Evolutionary conservation across 2,888 invertebrate genomes (phyloP), one percentile per base, ranked within the genome.

Genomic region (Agrochola litura): DNA sequence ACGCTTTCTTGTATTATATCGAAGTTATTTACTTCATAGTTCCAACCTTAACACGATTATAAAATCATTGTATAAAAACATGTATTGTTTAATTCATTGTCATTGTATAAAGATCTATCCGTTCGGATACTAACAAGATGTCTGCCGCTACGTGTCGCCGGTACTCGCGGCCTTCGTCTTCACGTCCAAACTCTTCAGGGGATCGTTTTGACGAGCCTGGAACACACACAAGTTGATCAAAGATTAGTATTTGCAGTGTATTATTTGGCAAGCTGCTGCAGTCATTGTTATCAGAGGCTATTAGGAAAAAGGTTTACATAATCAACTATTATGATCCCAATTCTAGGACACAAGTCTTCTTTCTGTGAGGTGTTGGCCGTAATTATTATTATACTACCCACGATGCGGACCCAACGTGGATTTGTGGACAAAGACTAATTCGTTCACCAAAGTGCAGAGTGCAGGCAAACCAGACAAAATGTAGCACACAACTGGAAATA

Each of bases 121-220:
- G 52, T 86, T 76, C 82, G 76, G 83, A 92, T 94, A 95, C 95
- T 95, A 94, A 95, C 95, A 93, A 87, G 76, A 56, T 82, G 74
- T 76, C 75, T 54, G 92, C 92, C 95, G 92, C 93, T 95, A 96
- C 71, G 95, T 92, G 88, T 94, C 95, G 75, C 82, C 91, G 6
- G 90, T 76, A 25, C 90, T 77, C 0, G 91, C 52, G 3, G 87
- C 95, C 88, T 97, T 97, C 85, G 96, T 96, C 84, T 97, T 97
- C 89, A 97, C 97, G 88, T 97, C 96, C 94, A 98, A 97, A 90
- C 97, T 98, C 84, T 97, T 95, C 79, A 98, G 93, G 0, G 98
- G 98, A 93, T 98, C 98, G 75, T 95, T 97, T 90, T 97, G 97
- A 65, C 97, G 97, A 19, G 97, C 97, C 98, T 98, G 95, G 14